phyloP scores from a whole-genome alignment of 2,797 vertebrate genomes.

The Chelmon rostratus region DNA sequence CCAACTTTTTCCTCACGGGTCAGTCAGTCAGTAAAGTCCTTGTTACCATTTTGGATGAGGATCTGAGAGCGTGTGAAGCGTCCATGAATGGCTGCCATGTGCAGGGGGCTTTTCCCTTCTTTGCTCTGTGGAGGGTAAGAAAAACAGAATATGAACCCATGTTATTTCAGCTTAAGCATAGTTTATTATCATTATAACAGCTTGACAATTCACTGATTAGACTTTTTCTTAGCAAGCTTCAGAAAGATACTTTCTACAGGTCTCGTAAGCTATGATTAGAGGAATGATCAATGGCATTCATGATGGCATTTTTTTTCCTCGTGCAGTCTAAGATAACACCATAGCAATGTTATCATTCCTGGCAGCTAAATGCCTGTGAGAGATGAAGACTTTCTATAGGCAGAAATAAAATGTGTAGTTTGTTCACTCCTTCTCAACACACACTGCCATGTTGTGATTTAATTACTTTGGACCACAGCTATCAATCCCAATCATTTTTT shows the following conservation, averaged over 20 bases:
- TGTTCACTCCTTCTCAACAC: neutral
- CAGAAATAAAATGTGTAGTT: neutral
- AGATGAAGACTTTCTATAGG: neutral
- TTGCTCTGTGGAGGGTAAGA: slow-evolving; percentile 87
- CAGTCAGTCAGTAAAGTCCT: neutral
- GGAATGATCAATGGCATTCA: neutral
- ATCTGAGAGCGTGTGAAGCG: slow-evolving; percentile 98
- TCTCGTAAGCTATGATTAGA: neutral
- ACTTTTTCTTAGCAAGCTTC: neutral
- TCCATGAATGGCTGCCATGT: slow-evolving; percentile 98
- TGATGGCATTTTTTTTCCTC: neutral
- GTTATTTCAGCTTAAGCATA: neutral
- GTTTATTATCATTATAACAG: neutral
- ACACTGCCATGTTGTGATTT: neutral
- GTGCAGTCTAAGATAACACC: no score
- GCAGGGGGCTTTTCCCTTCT: slow-evolving; percentile 97
- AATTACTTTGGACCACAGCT: neutral
- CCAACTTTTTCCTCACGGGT: neutral
- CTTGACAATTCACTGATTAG: neutral
- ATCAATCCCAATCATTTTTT: no score
- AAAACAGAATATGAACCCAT: neutral
- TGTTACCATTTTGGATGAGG: slow-evolving; percentile 96
- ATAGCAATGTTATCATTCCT: neutral
- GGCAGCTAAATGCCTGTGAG: neutral
- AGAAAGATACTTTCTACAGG: neutral